phyloP scores from a whole-genome alignment of 2,797 vertebrate species.

The Rhinatrema bivittatum region DNA sequence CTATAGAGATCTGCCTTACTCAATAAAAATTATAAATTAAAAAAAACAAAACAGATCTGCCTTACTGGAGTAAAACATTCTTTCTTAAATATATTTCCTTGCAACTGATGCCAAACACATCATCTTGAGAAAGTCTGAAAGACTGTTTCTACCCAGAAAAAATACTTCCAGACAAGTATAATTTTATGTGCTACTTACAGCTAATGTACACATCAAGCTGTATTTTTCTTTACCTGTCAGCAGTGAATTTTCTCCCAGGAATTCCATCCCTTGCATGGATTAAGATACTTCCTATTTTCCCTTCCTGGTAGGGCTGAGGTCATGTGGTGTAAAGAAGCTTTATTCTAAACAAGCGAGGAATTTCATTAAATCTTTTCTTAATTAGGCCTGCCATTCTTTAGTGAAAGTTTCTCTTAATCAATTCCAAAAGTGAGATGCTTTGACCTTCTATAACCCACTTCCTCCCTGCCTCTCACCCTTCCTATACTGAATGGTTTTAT shows the following conservation, averaged over 20 bases:
- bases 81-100: too few species aligned
- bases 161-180: too few species aligned
- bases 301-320: background rate
- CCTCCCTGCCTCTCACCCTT: too few species aligned
- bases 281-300: slow-evolving; percentile 11
- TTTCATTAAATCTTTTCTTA: slow-evolving; percentile 3
- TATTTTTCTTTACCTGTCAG: background rate
- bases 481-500: too few species aligned
- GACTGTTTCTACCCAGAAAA: too few species aligned
- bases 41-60: too few species aligned
- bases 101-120: too few species aligned
- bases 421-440: background rate
- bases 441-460: background rate
- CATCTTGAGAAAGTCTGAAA: too few species aligned
- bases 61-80: too few species aligned
- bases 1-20: too few species aligned
- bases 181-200: background rate
- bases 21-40: too few species aligned
- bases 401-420: background rate
- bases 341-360: slow-evolving; percentile 13
- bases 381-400: slow-evolving; percentile 5
- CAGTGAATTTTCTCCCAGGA: background rate
- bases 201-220: background rate
- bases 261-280: slow-evolving; percentile 1
- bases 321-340: slow-evolving; percentile 1